phyloP scores from a whole-genome alignment of 2,797 vertebrate genomes.

The Hydrophis major region DNA sequence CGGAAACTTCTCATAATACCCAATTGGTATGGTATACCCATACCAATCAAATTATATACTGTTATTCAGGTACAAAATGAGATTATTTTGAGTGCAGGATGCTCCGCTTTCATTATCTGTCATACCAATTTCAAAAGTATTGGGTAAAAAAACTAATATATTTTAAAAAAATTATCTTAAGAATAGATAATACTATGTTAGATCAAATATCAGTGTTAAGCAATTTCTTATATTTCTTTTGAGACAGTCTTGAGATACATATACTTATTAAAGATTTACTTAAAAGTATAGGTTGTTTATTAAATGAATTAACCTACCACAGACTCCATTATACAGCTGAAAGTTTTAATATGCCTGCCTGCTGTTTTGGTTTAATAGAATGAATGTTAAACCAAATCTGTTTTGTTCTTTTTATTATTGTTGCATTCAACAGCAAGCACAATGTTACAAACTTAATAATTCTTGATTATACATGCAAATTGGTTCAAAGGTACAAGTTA shows the following conservation, averaged over 20 bases:
- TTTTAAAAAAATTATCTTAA: neutral
- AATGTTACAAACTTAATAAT: neutral
- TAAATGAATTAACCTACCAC: neutral
- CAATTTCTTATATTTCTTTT: neutral
- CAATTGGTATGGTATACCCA: too few relatives aligned
- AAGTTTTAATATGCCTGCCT: neutral
- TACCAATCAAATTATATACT: neutral
- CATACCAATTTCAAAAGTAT: neutral
- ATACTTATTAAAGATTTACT: neutral
- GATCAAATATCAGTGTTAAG: neutral
- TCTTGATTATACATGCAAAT: neutral
- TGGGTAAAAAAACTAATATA: neutral
- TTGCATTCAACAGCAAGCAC: neutral
- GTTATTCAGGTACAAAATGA: neutral
- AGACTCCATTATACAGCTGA: neutral
- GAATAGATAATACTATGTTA: neutral
- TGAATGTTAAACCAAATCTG: neutral
- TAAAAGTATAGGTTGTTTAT: neutral
- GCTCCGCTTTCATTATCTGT: neutral
- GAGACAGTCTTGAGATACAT: neutral
- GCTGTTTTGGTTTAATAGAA: neutral
- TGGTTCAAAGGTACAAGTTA: neutral
- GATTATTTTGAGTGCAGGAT: neutral
- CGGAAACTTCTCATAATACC: neutral
- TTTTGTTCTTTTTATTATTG: neutral